Evolutionary conservation across 2,113 vertebrate genomes (phyloP).

Genomic region (Eonycteris spelaea): DNA sequence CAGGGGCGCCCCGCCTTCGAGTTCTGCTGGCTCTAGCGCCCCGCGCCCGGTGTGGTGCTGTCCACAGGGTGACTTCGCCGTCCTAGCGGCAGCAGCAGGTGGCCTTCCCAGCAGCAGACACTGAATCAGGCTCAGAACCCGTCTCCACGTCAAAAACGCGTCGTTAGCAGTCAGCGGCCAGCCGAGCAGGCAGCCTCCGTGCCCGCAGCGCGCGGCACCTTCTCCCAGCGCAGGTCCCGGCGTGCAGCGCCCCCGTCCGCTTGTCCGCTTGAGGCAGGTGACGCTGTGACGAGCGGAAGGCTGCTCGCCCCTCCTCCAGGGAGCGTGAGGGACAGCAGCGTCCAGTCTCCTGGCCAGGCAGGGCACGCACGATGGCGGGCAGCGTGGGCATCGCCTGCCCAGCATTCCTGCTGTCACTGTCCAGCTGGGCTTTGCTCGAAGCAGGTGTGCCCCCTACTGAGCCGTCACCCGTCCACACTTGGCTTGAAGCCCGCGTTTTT

Average conservation of each 20-base stretch:
- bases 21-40: no score
- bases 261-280: fast-evolving
- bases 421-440: background rate
- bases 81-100: no score
- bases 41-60: no score
- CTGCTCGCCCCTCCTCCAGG: background rate
- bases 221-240: background rate
- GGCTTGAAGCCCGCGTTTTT: no score
- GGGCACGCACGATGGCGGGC: no score
- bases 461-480: background rate
- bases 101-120: no score
- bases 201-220: fast-evolving
- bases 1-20: no score
- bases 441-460: background rate
- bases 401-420: background rate
- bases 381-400: no score
- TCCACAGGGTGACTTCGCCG: no score
- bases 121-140: no score
- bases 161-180: background rate
- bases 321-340: no score
- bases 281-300: fast-evolving
- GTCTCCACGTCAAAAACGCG: background rate
- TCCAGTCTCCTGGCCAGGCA: no score
- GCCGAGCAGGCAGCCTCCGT: background rate
- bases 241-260: background rate